Evolutionary conservation across 2,113 vertebrate species (phyloP).

Genomic region (Redunca redunca): DNA sequence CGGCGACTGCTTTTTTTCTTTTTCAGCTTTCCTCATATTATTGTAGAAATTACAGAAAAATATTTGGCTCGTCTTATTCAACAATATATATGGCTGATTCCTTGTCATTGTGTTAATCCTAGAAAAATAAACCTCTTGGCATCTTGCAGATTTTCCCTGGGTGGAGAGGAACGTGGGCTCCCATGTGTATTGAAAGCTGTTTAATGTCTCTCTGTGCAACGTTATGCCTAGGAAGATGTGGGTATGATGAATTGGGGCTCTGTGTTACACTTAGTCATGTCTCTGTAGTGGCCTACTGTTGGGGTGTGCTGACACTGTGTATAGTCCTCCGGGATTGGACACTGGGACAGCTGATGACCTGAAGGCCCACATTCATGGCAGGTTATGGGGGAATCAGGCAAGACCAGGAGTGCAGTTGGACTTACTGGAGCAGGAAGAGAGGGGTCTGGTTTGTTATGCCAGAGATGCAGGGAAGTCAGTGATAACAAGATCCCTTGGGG

Average conservation of each 20-base stretch:
- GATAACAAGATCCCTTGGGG: neutral
- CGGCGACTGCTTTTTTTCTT: neutral
- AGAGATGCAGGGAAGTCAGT: accelerated
- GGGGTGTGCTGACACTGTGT: neutral
- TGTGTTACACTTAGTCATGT: neutral
- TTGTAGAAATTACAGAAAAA: conserved; percentile 69
- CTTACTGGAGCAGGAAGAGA: neutral
- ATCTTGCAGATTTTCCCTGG: conserved; percentile 13
- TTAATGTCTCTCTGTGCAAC: neutral
- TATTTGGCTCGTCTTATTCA: conserved; percentile 59
- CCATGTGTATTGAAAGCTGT: neutral
- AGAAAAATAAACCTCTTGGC: conserved; percentile 66
- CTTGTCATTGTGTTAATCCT: conserved; percentile 59
- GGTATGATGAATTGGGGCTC: neutral
- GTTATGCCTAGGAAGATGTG: neutral
- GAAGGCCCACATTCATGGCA: neutral
- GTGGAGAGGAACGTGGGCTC: neutral
- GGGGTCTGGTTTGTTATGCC: neutral
- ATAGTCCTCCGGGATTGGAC: accelerated
- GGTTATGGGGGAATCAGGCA: neutral
- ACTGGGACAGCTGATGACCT: neutral
- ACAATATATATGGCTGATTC: conserved; percentile 60
- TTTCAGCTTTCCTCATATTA: conserved; percentile 52
- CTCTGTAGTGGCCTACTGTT: neutral
- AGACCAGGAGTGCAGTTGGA: neutral